Conservation (phyloP, 2,888 invertebrate species). For the Lepetodrilus schrolli region DNA sequence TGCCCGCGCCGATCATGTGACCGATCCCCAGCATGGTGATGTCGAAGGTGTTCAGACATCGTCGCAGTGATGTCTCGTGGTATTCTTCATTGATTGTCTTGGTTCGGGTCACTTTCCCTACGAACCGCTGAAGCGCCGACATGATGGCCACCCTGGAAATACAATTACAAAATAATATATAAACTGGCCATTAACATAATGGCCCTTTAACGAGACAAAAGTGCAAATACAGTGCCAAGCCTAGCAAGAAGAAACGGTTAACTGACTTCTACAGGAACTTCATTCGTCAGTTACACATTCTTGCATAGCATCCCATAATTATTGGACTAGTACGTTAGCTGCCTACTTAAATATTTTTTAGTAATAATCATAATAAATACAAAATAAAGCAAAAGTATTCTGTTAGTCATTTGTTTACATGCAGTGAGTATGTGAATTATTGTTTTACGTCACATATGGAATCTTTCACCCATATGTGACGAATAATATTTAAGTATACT, state of each 20-base stretch:
- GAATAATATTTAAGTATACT: too few relatives aligned
- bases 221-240: not conserved
- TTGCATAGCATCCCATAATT: too few relatives aligned
- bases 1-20: conserved; percentile 97
- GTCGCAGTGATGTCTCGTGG: conserved; percentile 61
- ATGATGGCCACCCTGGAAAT: conserved; percentile 37
- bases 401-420: not conserved
- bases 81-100: conserved; percentile 67
- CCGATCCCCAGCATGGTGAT: conserved; percentile 92
- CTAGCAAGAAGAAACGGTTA: too few relatives aligned
- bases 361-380: too few relatives aligned
- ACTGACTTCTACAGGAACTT: too few relatives aligned
- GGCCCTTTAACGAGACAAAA: not conserved
- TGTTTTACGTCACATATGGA: too few relatives aligned
- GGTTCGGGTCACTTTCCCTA: conserved; percentile 60
- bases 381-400: too few relatives aligned
- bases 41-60: conserved; percentile 89
- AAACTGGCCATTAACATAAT: not conserved
- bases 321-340: too few relatives aligned
- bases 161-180: not conserved
- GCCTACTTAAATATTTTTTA: too few relatives aligned
- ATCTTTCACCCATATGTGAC: too few relatives aligned
- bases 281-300: too few relatives aligned
- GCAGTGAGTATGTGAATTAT: not conserved
- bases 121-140: conserved; percentile 42